Conservation (phyloP, 2,113 vertebrate genomes). For the Saimiri boliviensis region DNA sequence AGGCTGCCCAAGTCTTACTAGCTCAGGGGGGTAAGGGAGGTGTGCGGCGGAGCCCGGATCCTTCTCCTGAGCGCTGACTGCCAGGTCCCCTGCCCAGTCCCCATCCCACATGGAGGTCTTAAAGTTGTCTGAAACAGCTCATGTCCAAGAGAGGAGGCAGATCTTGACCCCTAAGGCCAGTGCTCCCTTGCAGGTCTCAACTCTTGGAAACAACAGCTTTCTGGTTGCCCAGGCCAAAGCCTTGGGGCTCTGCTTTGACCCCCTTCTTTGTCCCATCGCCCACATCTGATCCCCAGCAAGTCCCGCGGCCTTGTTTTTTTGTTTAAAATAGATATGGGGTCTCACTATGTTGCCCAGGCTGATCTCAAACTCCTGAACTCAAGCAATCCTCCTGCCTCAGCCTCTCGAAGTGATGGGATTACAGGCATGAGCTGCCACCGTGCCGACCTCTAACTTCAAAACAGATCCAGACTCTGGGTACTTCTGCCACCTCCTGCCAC, state of each 20-base stretch:
- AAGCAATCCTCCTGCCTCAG: too few relatives aligned
- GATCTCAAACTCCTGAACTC: too few relatives aligned
- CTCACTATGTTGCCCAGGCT: too few relatives aligned
- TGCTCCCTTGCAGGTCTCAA: neutral
- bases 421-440: too few relatives aligned
- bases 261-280: neutral
- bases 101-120: rapidly evolving
- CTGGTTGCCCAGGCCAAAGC: neutral
- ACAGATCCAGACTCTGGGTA: neutral
- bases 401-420: too few relatives aligned
- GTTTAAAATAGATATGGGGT: too few relatives aligned
- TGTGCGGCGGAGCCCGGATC: rapidly evolving
- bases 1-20: rapidly evolving
- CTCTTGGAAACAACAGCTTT: neutral
- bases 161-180: rapidly evolving
- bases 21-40: rapidly evolving
- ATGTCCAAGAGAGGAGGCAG: rapidly evolving
- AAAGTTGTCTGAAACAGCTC: rapidly evolving
- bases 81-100: rapidly evolving
- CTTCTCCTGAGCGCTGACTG: neutral
- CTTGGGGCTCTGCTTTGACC: neutral
- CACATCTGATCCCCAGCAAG: rapidly evolving
- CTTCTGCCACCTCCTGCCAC: too few relatives aligned
- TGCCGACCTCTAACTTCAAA: neutral
- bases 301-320: neutral